These are phyloP conservation scores for Ptilonorhynchus violaceus DNA, from an alignment of 2,113 vertebrate genomes.

Conservation along the genomic window DNA sequence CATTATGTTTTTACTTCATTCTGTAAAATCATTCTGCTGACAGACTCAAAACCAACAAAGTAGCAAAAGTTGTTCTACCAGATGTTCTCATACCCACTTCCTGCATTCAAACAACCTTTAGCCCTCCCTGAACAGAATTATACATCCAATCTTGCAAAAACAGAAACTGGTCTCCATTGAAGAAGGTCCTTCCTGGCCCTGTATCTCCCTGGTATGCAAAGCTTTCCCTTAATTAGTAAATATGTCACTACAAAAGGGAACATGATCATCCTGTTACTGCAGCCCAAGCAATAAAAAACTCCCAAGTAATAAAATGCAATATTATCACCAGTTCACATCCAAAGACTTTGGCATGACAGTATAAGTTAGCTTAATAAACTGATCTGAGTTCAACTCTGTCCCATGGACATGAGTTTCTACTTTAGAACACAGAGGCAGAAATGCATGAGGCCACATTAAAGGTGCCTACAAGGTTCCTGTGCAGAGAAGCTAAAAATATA, in stretches of 20 bases:
- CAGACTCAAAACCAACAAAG: background rate
- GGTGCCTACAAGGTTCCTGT: background rate
- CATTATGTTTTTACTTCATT: background rate
- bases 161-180: background rate
- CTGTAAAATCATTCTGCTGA: background rate
- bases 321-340: background rate
- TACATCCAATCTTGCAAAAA: background rate
- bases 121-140: background rate
- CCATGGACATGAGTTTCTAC: background rate
- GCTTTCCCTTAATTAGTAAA: background rate
- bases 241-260: background rate
- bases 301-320: background rate
- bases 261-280: background rate
- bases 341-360: background rate
- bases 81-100: background rate
- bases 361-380: background rate
- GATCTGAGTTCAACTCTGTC: background rate
- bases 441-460: background rate
- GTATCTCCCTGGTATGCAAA: fast-evolving
- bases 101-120: background rate
- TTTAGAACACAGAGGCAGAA: background rate
- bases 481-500: background rate
- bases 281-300: background rate
- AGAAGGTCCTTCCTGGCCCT: background rate
- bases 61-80: background rate